Evolutionary conservation across 2,113 vertebrate genomes (phyloP).

Genomic region (Platysternon megacephalum): DNA sequence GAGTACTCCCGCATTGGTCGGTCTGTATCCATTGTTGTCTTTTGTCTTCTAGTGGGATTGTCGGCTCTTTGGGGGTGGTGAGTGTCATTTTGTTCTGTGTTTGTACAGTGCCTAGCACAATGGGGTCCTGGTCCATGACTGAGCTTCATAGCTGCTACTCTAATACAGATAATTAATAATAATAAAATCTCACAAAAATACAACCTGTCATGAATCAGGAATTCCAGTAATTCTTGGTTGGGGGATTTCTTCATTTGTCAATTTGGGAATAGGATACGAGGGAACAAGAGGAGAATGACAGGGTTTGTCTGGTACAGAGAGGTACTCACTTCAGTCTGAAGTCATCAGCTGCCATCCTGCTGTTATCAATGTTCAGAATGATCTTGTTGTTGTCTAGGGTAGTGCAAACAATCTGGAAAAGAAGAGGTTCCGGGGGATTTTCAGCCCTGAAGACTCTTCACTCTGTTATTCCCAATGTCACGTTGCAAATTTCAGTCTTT

Average conservation of each 20-base stretch:
- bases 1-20: neutral
- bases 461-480: neutral
- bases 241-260: neutral
- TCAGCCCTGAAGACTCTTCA: neutral
- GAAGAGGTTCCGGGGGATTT: neutral
- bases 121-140: neutral
- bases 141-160: neutral
- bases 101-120: neutral
- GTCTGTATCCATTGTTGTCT: neutral
- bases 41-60: neutral
- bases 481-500: accelerated
- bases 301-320: accelerated
- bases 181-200: neutral
- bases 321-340: conserved; percentile 84
- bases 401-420: conserved; percentile 74
- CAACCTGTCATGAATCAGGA: neutral
- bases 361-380: conserved; percentile 81
- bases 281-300: neutral
- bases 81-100: neutral
- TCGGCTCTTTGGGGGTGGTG: neutral
- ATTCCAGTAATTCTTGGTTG: neutral
- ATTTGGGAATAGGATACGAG: accelerated
- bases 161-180: neutral
- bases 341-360: conserved; percentile 78
- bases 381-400: conserved; percentile 70